phyloP scores from a whole-genome alignment of 2,797 vertebrate species.

The Echeneis naucrates region DNA sequence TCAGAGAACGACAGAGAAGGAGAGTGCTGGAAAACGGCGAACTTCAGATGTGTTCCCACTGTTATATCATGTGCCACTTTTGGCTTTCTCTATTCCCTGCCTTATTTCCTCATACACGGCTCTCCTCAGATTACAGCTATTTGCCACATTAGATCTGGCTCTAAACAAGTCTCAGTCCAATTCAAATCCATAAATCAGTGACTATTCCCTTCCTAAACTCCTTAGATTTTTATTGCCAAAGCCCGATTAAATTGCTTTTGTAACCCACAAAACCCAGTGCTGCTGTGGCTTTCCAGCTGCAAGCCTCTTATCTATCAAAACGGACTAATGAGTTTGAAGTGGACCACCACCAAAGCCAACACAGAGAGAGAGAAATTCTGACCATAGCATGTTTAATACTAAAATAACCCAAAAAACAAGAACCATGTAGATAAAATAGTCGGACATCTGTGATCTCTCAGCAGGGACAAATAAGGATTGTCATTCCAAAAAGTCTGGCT shows the following conservation, averaged over 20 bases:
- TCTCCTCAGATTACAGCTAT: conserved; percentile 64
- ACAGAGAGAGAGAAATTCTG: conserved; percentile 22
- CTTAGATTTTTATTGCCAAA: conserved; percentile 74
- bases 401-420: conserved; percentile 25
- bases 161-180: conserved; percentile 63
- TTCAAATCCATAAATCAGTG: conserved; percentile 79
- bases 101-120: conserved; percentile 20
- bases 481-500: conserved; percentile 26
- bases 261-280: conserved; percentile 71
- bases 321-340: conserved; percentile 75
- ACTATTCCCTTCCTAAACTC: conserved; percentile 71
- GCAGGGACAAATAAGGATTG: conserved; percentile 19
- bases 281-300: conserved; percentile 70
- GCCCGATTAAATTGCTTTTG: conserved; percentile 78
- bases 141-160: conserved; percentile 63
- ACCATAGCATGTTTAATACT: conserved; percentile 19
- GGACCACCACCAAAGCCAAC: conserved; percentile 62
- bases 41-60: conserved; percentile 28
- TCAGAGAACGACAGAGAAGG: conserved; percentile 5
- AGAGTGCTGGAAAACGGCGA: conserved; percentile 12
- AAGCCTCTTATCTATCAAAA: conserved; percentile 79
- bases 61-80: conserved; percentile 32
- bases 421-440: conserved; percentile 32
- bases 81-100: conserved; percentile 6
- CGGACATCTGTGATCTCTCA: conserved; percentile 42